Evolutionary conservation across 2,113 vertebrate species (phyloP), one percentile per base, ranked within the genome.

Genomic region (Typhlomys cinereus): DNA sequence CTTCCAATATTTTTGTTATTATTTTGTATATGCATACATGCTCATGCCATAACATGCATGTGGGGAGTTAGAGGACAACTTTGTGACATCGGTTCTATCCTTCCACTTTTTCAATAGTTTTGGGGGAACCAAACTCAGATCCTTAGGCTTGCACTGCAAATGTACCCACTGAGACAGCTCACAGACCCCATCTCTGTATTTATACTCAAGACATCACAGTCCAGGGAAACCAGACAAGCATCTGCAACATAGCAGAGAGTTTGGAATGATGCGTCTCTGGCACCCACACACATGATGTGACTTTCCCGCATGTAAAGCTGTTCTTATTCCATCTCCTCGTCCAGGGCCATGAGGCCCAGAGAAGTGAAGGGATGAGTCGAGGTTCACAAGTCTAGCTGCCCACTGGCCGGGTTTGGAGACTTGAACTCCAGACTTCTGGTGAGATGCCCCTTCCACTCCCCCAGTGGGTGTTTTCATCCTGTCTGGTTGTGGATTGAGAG

Each of bases 201-300:
- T 46, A 59, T 61, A n/a, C 46, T 25, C 10, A 25, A 88, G 27
- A 4, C 48, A 86, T 4, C 31, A n/a, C 59, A 54, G 27, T 50
- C 85, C 46, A 75, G 50, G 81, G 23, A 82, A 23, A 75, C 70
- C 66, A 88, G 89, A 69, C 73, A 92, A 69, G 29, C 44, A 44
- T 59, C 9, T 59, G 67, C 36, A 41, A 66, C 76, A 64, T 0
- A 17, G 31, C 67, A 69, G 75, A 85, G 59, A 25, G 71, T 61
- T 84, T 54, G 71, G 23, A 50, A 0, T 4, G 21, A 52, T 10
- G 21, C 39, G 6, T 4, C 36, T 62, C 31, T 87, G 76, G 15
- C 76, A 81, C 34, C 13, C 21, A n/a, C 27, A 23, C 14, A 3
- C 8, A 7, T 86, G 39, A 25, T 67, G 2, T 8, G 15, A 20